Evolutionary conservation across 2,888 invertebrate species (phyloP), one percentile per base, ranked within the genome.

Genomic region (Idaea straminata): DNA sequence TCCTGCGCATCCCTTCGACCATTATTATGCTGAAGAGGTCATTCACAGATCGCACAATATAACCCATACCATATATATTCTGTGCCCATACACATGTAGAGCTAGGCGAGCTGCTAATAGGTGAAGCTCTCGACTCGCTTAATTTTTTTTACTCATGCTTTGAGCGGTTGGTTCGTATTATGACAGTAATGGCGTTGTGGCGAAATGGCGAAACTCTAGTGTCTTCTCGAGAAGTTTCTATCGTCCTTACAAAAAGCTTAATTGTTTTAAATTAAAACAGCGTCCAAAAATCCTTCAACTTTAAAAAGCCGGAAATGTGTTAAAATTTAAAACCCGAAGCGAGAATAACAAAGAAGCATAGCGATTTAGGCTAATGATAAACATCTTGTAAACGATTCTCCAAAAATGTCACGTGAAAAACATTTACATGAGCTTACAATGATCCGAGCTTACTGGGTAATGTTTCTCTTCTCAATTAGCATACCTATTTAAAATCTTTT

Each of bases 21-120:
- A 89, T 89, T 90, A 89, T 91, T 90, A 89, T 91, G 87, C 88
- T 87, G 88, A 91, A 91, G 91, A 92, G 92, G 91, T 92, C 92
- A 89, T 92, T 92, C 92, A 92, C 91, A 91, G 91, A 88, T 90
- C 86, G 90, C 90, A 92, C 87, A 92, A 92, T 89, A 83, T 87
- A 83, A 71, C 83, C 82, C 84, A 85, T 84, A 83, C 83, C n/a
- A n/a, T n/a, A n/a, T n/a, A n/a, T n/a, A n/a, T n/a, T n/a, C n/a
- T n/a, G n/a, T n/a, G n/a, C n/a, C n/a, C n/a, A 86, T 80, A 74
- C 15, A 38, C 61, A 38, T 15, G n/a, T 58, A 61, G 62, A 57
- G 64, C 62, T 74, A 47, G 78, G 71, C 76, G 80, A 83, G 80
- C 79, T 76, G 80, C 83, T 86, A 88, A 88, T 88, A 87, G 86